Evolutionary conservation across 2,113 vertebrate genomes (phyloP), one percentile per base, ranked within the genome.

Genomic region (Dissostichus mawsoni): DNA sequence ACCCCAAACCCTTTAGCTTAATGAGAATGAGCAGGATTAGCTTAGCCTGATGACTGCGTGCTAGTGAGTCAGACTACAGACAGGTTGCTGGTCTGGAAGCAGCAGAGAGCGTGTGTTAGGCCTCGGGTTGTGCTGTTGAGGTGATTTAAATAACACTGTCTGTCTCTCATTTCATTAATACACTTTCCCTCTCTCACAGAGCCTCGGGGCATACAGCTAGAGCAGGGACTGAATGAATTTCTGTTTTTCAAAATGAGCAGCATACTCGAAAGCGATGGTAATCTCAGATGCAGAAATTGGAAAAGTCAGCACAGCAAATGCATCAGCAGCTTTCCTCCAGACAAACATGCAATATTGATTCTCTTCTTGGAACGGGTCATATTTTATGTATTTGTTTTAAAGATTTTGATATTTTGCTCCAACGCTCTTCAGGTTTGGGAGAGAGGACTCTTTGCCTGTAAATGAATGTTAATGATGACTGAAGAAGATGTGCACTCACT

Each of bases 111-210:
- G 47, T 18, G 47, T 82, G 87, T 90, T 78, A 50, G 74, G 86
- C 90, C 89, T 61, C 69, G 65, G 91, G 92, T 93, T 84, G 80
- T 78, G 90, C 90, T 85, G 90, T 81, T 78, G 88, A 91, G 87
- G 87, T 92, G 92, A 93, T 91, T 93, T 93, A 90, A 94, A 93
- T 92, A 92, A 92, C 91, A 91, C 89, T 90, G 87, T 87, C 93
- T 92, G 87, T 90, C 86, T 88, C 87, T 90, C 89, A 78, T 92
- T 93, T 92, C 85, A 93, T 93, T 93, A 91, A 91, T 90, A 88
- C 84, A 87, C 86, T 88, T 70, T 81, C 77, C 64, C 83, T 78
- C 86, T 85, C 80, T 82, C 81, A 62, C 89, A 64, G 89, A 74
- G 90, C 93, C 91, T 76, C 57, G 44, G 89, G 93, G 88, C 87